phyloP scores from a whole-genome alignment of 2,113 vertebrate genomes.

The Herpailurus yagouaroundi region DNA sequence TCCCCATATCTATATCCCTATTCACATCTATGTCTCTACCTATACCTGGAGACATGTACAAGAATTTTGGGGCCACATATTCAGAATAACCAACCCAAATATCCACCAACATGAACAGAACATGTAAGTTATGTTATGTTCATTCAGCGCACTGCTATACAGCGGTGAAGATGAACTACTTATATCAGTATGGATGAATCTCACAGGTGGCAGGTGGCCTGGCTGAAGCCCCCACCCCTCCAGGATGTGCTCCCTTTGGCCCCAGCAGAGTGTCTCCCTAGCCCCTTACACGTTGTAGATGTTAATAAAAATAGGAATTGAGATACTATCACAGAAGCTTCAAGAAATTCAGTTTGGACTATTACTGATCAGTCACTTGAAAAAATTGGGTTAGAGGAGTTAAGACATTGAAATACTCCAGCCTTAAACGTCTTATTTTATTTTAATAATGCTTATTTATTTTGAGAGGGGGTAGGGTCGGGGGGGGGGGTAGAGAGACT shows the following conservation, averaged over 20 bases:
- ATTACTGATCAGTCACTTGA: not conserved
- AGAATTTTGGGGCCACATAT: not conserved
- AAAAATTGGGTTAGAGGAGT: not conserved
- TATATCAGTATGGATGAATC: not conserved
- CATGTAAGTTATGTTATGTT: not conserved
- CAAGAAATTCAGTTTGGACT: not conserved
- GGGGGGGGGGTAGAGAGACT: too few relatives aligned
- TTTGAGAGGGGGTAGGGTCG: too few relatives aligned
- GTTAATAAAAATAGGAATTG: not conserved
- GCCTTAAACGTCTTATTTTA: not conserved
- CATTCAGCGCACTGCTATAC: not conserved
- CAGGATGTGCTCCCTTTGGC: not conserved
- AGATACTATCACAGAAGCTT: not conserved
- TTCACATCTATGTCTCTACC: not conserved
- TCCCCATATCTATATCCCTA: not conserved
- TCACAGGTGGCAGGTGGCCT: not conserved
- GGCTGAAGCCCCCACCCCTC: not conserved
- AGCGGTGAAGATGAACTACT: not conserved
- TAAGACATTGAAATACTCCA: not conserved
- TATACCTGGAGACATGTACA: not conserved
- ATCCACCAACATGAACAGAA: not conserved
- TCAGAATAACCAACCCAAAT: not conserved
- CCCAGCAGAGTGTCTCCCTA: not conserved
- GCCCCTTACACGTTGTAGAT: not conserved
- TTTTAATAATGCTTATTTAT: too few relatives aligned